Base-by-base conservation (phyloP, 2,888 invertebrate genomes). In the Coleophora deauratella region DNA sequence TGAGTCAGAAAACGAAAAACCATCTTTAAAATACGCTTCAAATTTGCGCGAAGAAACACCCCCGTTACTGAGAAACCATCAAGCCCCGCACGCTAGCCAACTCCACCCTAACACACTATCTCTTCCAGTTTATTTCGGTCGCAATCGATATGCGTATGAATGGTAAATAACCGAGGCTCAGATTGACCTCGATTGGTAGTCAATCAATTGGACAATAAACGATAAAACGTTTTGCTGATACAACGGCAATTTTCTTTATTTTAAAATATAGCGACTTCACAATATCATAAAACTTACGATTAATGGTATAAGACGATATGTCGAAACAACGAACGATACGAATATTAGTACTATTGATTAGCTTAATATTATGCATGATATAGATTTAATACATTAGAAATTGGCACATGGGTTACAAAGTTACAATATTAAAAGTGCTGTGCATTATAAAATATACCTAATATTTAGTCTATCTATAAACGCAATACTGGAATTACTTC, bases 191-290 rank as follows among this genome's bases (percentile, higher is more conserved):
- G 56, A 66, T 73, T 67, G 59, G 62, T 66, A 63, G 70, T 59
- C 72, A 72, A 74, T 74, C 64, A 71, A 68, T 74, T 71, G 75
- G 74, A 75, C 62, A 81, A 76, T 80, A 80, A 81, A 79, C 82
- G 74, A 79, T 80, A 78, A 71, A 76, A 80, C 68, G 63, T 77
- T 74, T 75, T 79, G 84, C 77, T 81, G 82, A 82, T 77, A 81
- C 79, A 82, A 82, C 79, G 78, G 81, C 79, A 80, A 80, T 78
- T 77, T 81, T 73, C 79, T 84, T 85, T 85, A 84, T 82, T 85
- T 85, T 82, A 81, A 85, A 84, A 84, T 82, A 84, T 81, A 84
- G 80, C 76, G 77, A 77, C 78, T 81, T 85, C 82, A 85, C 84
- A 85, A 84, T 84, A 79, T 74, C 63, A 72, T 73, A 69, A 46